Base-by-base conservation (phyloP, 1,140 invertebrate genomes). In the Nasonia giraulti region DNA sequence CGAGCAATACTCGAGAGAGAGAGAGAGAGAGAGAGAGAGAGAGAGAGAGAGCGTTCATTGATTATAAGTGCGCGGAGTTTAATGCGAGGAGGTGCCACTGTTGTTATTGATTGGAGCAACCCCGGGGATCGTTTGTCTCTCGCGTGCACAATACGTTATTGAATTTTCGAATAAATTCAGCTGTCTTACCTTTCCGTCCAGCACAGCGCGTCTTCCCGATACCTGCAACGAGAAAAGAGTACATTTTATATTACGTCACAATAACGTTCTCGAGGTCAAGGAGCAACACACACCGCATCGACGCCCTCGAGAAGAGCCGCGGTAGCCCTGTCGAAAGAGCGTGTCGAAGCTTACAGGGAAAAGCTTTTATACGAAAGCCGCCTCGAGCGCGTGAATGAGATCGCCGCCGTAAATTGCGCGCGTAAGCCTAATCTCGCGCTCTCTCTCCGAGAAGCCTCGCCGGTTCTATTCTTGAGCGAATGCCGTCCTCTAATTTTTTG, bases 171-270 rank as follows among this genome's bases (percentile, higher is more conserved):
- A 62, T 62, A 83, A 80, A 68, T 74, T 50, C 73, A 75, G 33
- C 62, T 82, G 40, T 47, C 93, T 95, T 93, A 96, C 96, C 96
- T 95, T 90, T 96, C 96, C 77, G 95, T 95, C 96, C 96, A 96
- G 90, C 96, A 96, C 27, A 96, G 92, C n/a, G 95, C 95, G 84
- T 96, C 96, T 86, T 96, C 96, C 80, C 96, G 94, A 91, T 96
- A 96, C 92, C 96, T 96, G 93, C 83, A 96, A 89, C 91, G 91
- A 33, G 85, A 88, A 12, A 27, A 62, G 33, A 37, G 33, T 37
- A 37, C 6, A 37, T 37, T 37, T 37, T 37, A 37, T 37, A 37
- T 37, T 37, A 37, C 33, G 5, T 37, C 5, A 3, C 33, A 37
- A 90, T 76, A 86, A 84, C 80, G 31, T 71, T 71, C 14, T 75